A percentile compares a stretch with the other conserved stretches of the same genome.
Evolutionary conservation across 2,888 invertebrate species (phyloP).

Genomic region (Yponomeuta plumbellus): DNA sequence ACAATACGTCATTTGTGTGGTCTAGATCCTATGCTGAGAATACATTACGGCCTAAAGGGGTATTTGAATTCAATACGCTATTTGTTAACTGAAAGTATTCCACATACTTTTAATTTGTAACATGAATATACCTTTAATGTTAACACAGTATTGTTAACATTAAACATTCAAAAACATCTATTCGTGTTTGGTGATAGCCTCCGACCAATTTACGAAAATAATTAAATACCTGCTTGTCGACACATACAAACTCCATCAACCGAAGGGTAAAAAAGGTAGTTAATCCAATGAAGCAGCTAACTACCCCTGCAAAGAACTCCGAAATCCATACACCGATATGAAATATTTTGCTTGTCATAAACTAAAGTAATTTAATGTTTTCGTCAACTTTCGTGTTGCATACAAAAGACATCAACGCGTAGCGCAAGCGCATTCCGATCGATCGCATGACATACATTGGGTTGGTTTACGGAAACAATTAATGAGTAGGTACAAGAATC

Average conservation of each 20-base stretch:
- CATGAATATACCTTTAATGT: neutral
- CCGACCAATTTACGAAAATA: too few relatives aligned
- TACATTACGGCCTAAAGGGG: neutral
- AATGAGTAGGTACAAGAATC: too few relatives aligned
- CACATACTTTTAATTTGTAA: neutral
- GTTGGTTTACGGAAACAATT: slow-evolving; percentile 1
- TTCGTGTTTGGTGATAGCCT: too few relatives aligned
- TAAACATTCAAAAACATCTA: too few relatives aligned
- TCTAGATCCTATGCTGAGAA: neutral
- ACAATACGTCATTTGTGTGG: slow-evolving; percentile 8
- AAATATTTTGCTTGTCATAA: too few relatives aligned
- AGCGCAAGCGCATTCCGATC: slow-evolving; percentile 6
- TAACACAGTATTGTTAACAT: too few relatives aligned
- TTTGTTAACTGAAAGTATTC: neutral
- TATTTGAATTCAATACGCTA: slow-evolving; percentile 11
- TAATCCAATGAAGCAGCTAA: too few relatives aligned
- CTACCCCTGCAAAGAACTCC: neutral
- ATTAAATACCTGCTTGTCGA: too few relatives aligned
- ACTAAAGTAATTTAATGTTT: too few relatives aligned
- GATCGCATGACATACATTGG: slow-evolving; percentile 5
- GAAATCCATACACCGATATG: neutral
- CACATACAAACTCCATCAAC: too few relatives aligned
- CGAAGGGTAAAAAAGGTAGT: too few relatives aligned
- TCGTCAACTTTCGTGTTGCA: neutral
- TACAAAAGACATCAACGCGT: slow-evolving; percentile 15